These are phyloP conservation scores for Microcebus lehilahytsara DNA, from an alignment of 2,113 vertebrate species.

Conservation along the genomic window DNA sequence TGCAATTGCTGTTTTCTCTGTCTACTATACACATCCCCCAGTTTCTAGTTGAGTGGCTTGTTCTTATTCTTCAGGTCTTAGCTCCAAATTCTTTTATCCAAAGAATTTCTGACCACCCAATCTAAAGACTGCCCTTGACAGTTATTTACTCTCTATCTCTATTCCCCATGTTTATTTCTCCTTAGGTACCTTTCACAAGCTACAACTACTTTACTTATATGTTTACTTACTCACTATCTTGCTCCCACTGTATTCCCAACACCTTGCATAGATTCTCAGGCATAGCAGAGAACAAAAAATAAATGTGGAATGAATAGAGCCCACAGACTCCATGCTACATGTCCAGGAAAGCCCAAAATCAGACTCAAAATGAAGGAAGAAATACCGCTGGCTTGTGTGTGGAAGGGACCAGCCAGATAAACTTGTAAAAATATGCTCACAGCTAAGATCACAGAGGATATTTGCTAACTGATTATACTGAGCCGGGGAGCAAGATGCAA, in stretches of 20 bases:
- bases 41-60: neutral
- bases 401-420: neutral
- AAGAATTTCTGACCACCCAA: neutral
- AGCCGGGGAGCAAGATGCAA: slow-evolving; percentile 56
- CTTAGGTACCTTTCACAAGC: neutral
- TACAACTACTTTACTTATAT: neutral
- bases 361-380: neutral
- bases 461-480: slow-evolving; percentile 43
- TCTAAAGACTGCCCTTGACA: neutral
- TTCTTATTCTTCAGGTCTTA: neutral
- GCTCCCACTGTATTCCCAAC: neutral
- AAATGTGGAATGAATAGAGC: neutral
- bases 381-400: rapidly evolving
- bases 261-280: neutral
- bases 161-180: neutral
- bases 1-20: neutral
- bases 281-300: neutral
- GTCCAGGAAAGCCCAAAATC: rapidly evolving
- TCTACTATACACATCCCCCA: neutral
- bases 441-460: slow-evolving; percentile 22
- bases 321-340: rapidly evolving
- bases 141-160: neutral
- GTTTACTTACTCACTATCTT: neutral
- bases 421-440: slow-evolving; percentile 12
- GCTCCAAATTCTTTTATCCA: neutral